phyloP scores from a whole-genome alignment of 2,888 invertebrate genomes.

The Ochlodes sylvanus region DNA sequence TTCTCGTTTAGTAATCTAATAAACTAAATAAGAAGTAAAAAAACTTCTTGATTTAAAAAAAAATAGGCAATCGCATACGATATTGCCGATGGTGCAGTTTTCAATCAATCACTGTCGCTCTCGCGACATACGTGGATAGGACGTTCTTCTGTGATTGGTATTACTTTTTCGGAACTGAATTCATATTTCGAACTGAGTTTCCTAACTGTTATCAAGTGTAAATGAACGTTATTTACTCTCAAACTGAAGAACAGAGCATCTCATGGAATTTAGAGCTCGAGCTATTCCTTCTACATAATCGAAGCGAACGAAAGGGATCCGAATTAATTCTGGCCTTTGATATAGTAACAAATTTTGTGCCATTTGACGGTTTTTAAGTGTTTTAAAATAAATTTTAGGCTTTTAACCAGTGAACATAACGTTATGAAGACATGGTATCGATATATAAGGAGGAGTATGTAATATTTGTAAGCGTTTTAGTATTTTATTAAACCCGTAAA shows the following conservation, averaged over 20 bases:
- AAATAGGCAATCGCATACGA: not conserved
- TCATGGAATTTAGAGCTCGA: too few relatives aligned
- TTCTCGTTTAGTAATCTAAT: too few relatives aligned
- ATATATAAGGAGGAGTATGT: too few relatives aligned
- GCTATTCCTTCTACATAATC: too few relatives aligned
- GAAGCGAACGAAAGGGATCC: too few relatives aligned
- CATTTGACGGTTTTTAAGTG: too few relatives aligned
- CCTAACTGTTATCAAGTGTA: not conserved
- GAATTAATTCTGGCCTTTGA: too few relatives aligned
- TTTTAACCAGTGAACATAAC: too few relatives aligned
- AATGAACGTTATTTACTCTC: not conserved
- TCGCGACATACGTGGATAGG: not conserved
- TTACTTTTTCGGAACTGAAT: not conserved
- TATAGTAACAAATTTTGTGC: too few relatives aligned
- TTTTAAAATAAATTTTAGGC: too few relatives aligned
- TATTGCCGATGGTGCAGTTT: not conserved
- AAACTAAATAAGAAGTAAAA: not conserved
- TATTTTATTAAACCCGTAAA: not conserved
- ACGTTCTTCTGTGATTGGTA: constrained; percentile 2
- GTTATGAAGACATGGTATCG: too few relatives aligned
- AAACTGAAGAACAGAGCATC: not conserved
- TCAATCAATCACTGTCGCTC: not conserved
- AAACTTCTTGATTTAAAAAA: not conserved
- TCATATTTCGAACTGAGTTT: not conserved
- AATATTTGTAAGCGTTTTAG: too few relatives aligned